phyloP scores from a whole-genome alignment of 2,113 vertebrate genomes.

The Oryzias celebensis region DNA sequence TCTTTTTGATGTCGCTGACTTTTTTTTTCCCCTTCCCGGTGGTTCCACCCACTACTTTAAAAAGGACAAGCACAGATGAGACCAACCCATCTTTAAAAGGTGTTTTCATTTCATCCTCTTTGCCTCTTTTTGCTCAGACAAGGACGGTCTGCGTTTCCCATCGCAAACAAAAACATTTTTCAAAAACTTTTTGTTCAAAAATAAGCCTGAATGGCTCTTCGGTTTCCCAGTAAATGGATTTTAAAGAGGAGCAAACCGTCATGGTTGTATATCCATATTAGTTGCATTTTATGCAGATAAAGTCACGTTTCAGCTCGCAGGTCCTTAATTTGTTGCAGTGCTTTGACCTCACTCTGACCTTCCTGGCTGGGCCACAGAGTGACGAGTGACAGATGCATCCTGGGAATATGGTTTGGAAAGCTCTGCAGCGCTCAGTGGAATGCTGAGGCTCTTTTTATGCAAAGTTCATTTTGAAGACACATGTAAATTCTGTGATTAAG shows the following conservation, averaged over 20 bases:
- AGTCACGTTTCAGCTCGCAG: conserved; percentile 29
- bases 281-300: conserved; percentile 46
- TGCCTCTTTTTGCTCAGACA: conserved; percentile 58
- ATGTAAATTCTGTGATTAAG: conserved; percentile 73
- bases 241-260: conserved; percentile 43
- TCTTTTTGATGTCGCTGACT: conserved; percentile 69
- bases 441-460: conserved; percentile 53
- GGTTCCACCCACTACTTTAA: conserved; percentile 68
- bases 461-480: conserved; percentile 67
- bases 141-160: conserved; percentile 49
- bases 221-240: conserved; percentile 12
- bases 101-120: conserved; percentile 61
- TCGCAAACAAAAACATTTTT: conserved; percentile 32
- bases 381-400: conserved; percentile 68
- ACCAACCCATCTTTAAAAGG: conserved; percentile 60
- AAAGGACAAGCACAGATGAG: conserved; percentile 69
- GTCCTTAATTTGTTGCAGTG: conserved; percentile 56
- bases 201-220: conserved; percentile 9
- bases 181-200: background rate
- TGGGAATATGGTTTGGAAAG: conserved; percentile 64
- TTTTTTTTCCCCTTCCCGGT: conserved; percentile 22
- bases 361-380: conserved; percentile 53
- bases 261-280: conserved; percentile 39
- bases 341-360: conserved; percentile 70
- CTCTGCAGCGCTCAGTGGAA: conserved; percentile 45